A percentile compares a stretch with the other conserved stretches of the same genome.
Evolutionary conservation across 2,797 vertebrate species (phyloP).

Genomic region (Hoplostethus atlanticus): DNA sequence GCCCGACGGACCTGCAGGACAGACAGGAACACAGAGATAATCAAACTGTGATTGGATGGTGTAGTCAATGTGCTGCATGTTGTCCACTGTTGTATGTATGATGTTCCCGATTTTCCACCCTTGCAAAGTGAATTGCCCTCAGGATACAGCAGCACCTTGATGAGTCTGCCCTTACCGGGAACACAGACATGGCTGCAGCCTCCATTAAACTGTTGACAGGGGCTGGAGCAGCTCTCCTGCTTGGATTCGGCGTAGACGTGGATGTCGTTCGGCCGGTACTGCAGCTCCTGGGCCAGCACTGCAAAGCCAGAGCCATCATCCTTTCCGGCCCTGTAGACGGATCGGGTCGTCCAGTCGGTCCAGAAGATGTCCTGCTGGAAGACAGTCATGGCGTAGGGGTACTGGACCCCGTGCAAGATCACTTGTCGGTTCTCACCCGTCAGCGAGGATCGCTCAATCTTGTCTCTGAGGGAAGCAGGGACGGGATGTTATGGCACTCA

Average conservation of each 20-base stretch:
- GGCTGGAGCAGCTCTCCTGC: conserved; percentile 89
- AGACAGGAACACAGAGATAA: neutral
- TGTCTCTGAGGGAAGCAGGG: conserved; percentile 71
- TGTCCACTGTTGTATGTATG: no score
- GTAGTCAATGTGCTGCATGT: no score
- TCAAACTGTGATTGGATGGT: neutral
- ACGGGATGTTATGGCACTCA: no score
- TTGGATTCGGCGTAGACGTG: conserved; percentile 84
- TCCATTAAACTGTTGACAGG: conserved; percentile 93
- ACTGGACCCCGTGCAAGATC: conserved; percentile 83
- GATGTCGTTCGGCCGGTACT: conserved; percentile 88
- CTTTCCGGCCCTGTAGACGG: conserved; percentile 90
- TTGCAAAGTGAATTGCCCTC: no score
- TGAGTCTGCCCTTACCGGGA: conserved; percentile 81
- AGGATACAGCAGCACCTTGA: no score
- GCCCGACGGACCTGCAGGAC: conserved; percentile 87
- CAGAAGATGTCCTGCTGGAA: conserved; percentile 94
- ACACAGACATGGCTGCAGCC: conserved; percentile 95
- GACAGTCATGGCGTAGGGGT: conserved; percentile 89
- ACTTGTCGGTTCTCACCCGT: conserved; percentile 88
- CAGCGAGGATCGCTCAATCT: conserved; percentile 90
- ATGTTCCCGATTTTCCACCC: no score
- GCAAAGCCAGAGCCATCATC: conserved; percentile 90
- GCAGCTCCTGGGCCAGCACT: conserved; percentile 84
- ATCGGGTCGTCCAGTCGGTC: conserved; percentile 90